Evolutionary conservation across 2,888 invertebrate genomes (phyloP).

Genomic region (Brachyopa scutellaris): DNA sequence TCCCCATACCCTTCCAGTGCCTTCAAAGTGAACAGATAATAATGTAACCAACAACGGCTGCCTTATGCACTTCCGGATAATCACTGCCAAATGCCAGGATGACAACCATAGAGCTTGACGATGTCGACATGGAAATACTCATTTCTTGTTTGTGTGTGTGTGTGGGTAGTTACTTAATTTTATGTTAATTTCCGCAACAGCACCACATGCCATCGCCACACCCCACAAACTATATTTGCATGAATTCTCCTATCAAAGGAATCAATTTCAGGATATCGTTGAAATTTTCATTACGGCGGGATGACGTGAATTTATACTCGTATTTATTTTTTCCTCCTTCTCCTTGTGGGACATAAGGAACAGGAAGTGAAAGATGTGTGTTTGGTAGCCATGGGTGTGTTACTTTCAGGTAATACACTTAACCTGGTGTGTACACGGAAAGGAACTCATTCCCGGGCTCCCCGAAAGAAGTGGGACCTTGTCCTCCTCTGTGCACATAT

Average conservation of each 20-base stretch:
- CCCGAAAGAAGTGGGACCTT: slow-evolving; percentile 39
- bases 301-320: slow-evolving; percentile 48
- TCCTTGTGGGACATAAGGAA: too few relatives aligned
- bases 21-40: slow-evolving; percentile 58
- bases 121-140: slow-evolving; percentile 50
- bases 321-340: slow-evolving; percentile 48
- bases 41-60: slow-evolving; percentile 37
- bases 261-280: slow-evolving; percentile 70
- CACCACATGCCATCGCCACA: not conserved
- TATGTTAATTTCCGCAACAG: slow-evolving; percentile 62
- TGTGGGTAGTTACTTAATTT: slow-evolving; percentile 63
- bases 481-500: slow-evolving; percentile 67
- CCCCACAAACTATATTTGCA: slow-evolving; percentile 62
- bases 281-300: slow-evolving; percentile 62
- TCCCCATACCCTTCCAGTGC: not conserved
- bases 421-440: too few relatives aligned
- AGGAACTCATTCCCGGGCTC: too few relatives aligned
- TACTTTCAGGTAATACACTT: slow-evolving; percentile 63
- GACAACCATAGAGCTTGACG: slow-evolving; percentile 40
- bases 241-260: slow-evolving; percentile 67
- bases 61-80: slow-evolving; percentile 69
- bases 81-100: slow-evolving; percentile 67
- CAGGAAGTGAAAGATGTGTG: slow-evolving; percentile 1
- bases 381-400: not conserved
- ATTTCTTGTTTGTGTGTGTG: slow-evolving; percentile 6